Conservation (phyloP, 2,797 vertebrate genomes). For the Adrianichthys oophorus region DNA sequence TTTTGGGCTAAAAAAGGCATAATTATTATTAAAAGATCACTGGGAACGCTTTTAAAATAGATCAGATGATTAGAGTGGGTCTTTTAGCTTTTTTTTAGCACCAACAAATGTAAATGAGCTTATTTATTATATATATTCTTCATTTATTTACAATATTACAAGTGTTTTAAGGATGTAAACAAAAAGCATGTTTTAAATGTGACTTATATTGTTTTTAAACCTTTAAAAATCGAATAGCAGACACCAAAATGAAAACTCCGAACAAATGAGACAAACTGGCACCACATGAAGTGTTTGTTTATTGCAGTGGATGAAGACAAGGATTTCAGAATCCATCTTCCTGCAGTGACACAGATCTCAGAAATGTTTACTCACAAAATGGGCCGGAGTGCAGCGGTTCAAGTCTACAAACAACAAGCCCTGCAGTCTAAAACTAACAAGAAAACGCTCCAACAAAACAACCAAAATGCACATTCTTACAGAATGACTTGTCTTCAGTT, state of each 20-base stretch:
- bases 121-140: too few species aligned
- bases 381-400: conserved; percentile 50
- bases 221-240: too few species aligned
- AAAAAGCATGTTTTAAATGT: too few species aligned
- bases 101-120: too few species aligned
- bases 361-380: conserved; percentile 67
- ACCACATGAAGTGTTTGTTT: conserved; percentile 38
- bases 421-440: conserved; percentile 40
- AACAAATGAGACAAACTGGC: conserved; percentile 5
- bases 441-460: conserved; percentile 55
- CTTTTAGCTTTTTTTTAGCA: too few species aligned
- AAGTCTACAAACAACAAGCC: conserved; percentile 40
- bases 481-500: conserved; percentile 73
- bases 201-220: too few species aligned
- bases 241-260: background rate
- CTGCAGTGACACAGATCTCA: conserved; percentile 28
- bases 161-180: too few species aligned
- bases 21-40: too few species aligned
- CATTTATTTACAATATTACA: too few species aligned
- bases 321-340: conserved; percentile 21
- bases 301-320: conserved; percentile 42
- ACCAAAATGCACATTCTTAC: conserved; percentile 70
- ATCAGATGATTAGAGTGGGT: too few species aligned
- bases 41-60: too few species aligned
- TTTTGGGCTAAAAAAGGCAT: too few species aligned